Evolutionary conservation across 2,113 vertebrate species (phyloP).

Genomic region (Butastur rufipennis): DNA sequence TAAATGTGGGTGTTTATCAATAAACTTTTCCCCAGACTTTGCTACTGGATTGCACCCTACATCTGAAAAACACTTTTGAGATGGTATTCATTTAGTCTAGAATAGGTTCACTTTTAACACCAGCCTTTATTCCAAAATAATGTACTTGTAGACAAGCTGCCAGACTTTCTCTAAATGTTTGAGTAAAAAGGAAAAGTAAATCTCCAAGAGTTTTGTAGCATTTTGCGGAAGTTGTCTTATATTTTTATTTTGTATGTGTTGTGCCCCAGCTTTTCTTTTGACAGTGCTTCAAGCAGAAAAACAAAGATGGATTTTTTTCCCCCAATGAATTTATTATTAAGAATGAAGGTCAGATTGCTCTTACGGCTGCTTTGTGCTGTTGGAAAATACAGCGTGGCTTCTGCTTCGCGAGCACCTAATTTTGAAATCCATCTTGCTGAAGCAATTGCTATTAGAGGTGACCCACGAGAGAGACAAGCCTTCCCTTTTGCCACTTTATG

Average conservation of each 20-base stretch:
- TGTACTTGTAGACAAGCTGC: background rate
- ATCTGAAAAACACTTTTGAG: background rate
- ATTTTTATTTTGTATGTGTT: background rate
- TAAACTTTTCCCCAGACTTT: background rate
- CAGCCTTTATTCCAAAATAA: background rate
- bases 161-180: background rate
- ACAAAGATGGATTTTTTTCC: background rate
- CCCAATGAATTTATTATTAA: background rate
- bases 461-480: background rate
- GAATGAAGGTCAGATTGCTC: slow-evolving; percentile 39
- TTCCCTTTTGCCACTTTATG: background rate
- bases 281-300: slow-evolving; percentile 24
- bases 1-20: background rate
- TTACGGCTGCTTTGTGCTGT: background rate
- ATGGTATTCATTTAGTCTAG: background rate
- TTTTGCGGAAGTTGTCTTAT: background rate
- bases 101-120: background rate
- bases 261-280: background rate
- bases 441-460: slow-evolving; percentile 27
- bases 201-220: background rate
- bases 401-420: background rate
- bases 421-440: slow-evolving; percentile 48
- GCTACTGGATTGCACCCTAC: background rate
- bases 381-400: background rate
- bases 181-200: background rate